phyloP scores from a whole-genome alignment of 2,113 vertebrate species.

The Platycercus adscitus region DNA sequence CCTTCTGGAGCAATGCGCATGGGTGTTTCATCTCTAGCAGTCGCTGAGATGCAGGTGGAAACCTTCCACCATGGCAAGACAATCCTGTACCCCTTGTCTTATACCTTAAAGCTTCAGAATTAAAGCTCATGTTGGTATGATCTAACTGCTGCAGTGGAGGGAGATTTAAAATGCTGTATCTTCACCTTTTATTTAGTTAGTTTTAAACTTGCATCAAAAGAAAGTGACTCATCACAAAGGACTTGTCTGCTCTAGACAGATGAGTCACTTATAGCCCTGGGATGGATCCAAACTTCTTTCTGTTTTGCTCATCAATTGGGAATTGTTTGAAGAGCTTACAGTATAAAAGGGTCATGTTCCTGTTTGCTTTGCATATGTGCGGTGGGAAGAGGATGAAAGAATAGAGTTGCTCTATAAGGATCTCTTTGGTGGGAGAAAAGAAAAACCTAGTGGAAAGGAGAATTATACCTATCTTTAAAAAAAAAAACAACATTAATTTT shows the following conservation, averaged over 20 bases:
- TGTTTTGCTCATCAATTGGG: neutral
- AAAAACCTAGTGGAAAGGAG: neutral
- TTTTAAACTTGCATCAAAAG: conserved; percentile 16
- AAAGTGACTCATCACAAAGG: conserved; percentile 25
- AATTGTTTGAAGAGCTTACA: neutral
- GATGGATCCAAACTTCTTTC: neutral
- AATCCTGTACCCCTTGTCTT: neutral
- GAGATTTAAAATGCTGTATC: neutral
- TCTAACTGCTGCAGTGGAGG: neutral
- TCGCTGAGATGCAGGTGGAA: neutral
- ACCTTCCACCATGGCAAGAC: neutral
- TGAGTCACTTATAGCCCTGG: neutral
- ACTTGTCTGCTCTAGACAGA: neutral
- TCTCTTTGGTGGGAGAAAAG: neutral
- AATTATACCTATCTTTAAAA: neutral
- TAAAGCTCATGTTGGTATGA: neutral
- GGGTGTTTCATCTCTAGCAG: neutral
- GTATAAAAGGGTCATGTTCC: neutral
- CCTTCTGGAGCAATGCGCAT: neutral
- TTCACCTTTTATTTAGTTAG: conserved; percentile 17
- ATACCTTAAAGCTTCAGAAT: neutral
- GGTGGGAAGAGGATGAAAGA: neutral
- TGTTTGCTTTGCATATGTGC: neutral
- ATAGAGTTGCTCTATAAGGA: neutral
- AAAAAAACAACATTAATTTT: neutral